These are phyloP conservation scores for Cyprinodon tularosa DNA, from an alignment of 2,113 vertebrate genomes.

Conservation along the genomic window DNA sequence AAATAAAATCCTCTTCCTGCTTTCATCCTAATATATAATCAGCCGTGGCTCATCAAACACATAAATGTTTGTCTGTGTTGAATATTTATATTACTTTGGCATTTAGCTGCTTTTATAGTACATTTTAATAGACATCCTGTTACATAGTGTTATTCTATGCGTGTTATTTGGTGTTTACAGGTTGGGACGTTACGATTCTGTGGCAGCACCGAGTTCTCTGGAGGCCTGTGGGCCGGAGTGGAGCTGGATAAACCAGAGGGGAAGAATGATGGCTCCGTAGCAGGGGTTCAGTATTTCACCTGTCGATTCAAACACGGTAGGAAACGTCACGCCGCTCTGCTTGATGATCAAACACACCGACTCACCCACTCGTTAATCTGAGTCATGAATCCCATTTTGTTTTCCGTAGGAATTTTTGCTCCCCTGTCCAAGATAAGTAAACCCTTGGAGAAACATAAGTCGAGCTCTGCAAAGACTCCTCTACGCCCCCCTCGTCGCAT, in stretches of 20 bases:
- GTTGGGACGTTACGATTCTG: slow-evolving; percentile 91
- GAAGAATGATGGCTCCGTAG: slow-evolving; percentile 93
- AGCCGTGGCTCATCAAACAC: too few relatives aligned
- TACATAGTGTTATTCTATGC: too few relatives aligned
- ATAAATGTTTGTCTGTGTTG: too few relatives aligned
- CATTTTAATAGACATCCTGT: too few relatives aligned
- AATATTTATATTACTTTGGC: too few relatives aligned
- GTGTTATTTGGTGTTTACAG: slow-evolving; percentile 66
- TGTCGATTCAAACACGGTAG: slow-evolving; percentile 88
- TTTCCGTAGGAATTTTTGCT: slow-evolving; percentile 90
- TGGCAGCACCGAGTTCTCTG: slow-evolving; percentile 92
- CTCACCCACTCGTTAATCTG: background rate
- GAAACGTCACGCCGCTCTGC: slow-evolving; percentile 41
- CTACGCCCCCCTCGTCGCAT: slow-evolving; percentile 79
- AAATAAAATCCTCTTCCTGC: too few relatives aligned
- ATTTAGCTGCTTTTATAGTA: too few relatives aligned
- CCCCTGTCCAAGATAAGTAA: slow-evolving; percentile 95
- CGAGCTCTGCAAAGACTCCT: slow-evolving; percentile 49
- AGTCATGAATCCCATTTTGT: background rate
- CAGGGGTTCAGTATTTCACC: slow-evolving; percentile 93
- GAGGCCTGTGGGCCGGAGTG: slow-evolving; percentile 95
- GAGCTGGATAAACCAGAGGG: slow-evolving; percentile 94
- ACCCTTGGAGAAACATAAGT: slow-evolving; percentile 82
- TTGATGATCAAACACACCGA: background rate
- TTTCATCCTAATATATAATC: too few relatives aligned